Evolutionary conservation across 2,113 vertebrate species (phyloP).

Genomic region (Pteruthius melanotis): DNA sequence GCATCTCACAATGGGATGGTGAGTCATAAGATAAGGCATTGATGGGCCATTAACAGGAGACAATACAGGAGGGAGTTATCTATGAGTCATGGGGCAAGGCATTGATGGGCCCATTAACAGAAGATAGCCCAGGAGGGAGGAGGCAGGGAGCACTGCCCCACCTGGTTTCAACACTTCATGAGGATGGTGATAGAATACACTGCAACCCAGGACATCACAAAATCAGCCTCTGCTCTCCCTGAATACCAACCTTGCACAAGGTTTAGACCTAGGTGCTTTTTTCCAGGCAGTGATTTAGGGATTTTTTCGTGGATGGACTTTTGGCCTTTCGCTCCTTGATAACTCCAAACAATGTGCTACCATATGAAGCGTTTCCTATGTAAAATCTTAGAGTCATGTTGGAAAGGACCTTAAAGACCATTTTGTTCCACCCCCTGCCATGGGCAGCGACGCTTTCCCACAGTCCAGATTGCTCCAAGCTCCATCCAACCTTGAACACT

Average conservation of each 20-base stretch:
- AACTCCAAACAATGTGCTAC: neutral
- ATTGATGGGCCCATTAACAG: too few relatives aligned
- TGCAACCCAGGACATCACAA: too few relatives aligned
- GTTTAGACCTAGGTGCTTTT: neutral
- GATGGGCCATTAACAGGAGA: too few relatives aligned
- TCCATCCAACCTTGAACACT: fast-evolving
- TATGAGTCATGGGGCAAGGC: too few relatives aligned
- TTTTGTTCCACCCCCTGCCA: neutral
- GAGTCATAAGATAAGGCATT: too few relatives aligned
- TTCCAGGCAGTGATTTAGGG: neutral
- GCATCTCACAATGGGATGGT: too few relatives aligned
- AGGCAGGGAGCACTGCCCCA: too few relatives aligned
- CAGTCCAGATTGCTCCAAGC: fast-evolving
- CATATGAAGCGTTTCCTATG: too few relatives aligned
- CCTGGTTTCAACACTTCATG: too few relatives aligned
- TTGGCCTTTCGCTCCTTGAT: neutral
- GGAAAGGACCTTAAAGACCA: neutral
- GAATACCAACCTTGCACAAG: neutral
- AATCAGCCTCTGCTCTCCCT: neutral
- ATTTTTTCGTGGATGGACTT: neutral
- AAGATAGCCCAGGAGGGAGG: too few relatives aligned
- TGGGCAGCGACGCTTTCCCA: neutral
- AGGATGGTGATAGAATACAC: too few relatives aligned
- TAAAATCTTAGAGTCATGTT: neutral
- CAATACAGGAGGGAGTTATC: too few relatives aligned